Conservation (phyloP, 2,797 vertebrate genomes). For the Enteromius fasciolatus region DNA sequence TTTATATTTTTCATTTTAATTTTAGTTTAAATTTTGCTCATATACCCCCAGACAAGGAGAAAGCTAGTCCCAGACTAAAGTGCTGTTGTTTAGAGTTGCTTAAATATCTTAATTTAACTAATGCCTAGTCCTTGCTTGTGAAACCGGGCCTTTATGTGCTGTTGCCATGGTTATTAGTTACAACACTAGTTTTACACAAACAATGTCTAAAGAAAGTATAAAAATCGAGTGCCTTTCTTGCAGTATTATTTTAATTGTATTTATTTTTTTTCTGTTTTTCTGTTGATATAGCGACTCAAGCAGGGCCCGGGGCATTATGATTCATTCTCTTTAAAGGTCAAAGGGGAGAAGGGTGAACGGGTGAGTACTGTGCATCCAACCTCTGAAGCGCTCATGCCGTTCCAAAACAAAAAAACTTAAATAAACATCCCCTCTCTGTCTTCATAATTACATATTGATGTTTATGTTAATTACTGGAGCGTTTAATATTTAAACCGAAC, state of each 20-base stretch:
- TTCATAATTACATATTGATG: neutral
- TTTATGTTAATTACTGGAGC: constrained; percentile 12
- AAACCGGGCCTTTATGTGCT: too few species aligned
- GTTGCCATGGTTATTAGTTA: neutral
- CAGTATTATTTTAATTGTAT: neutral
- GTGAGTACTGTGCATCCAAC: constrained; percentile 69
- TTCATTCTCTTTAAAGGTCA: constrained; percentile 73
- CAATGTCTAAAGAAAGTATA: neutral
- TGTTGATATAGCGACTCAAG: constrained; percentile 72
- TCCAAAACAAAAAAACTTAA: neutral
- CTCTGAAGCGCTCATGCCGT: neutral
- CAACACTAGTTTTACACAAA: neutral
- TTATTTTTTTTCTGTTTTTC: constrained; percentile 13
- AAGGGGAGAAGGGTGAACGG: constrained; percentile 87
- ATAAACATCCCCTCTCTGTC: neutral
- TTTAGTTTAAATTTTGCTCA: neutral
- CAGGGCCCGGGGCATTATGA: constrained; percentile 71
- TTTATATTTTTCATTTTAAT: neutral
- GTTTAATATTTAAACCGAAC: constrained; percentile 6
- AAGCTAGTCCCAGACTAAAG: too few species aligned
- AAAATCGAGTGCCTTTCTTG: neutral
- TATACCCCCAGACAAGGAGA: neutral
- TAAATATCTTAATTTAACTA: too few species aligned
- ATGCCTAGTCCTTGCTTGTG: too few species aligned
- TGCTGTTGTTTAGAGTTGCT: too few species aligned